Conservation (phyloP, 2,888 invertebrate genomes). For the Cerceris rybyensis region DNA sequence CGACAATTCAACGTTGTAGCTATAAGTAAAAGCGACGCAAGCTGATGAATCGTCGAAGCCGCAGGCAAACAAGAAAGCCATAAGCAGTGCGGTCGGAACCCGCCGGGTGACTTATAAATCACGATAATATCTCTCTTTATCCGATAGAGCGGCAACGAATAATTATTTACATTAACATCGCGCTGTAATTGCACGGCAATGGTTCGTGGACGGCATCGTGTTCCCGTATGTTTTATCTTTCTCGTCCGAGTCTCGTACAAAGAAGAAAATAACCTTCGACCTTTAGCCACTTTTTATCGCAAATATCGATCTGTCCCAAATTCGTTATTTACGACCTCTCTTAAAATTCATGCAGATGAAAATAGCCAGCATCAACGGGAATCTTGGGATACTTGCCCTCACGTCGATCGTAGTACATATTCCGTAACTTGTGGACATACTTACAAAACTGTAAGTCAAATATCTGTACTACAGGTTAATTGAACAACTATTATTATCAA, state of each 20-base stretch:
- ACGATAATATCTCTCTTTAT: slow-evolving; percentile 54
- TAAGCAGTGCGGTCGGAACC: slow-evolving; percentile 27
- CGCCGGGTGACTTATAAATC: slow-evolving; percentile 48
- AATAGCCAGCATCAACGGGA: not conserved
- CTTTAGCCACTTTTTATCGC: slow-evolving; percentile 2
- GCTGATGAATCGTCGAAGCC: slow-evolving; percentile 31
- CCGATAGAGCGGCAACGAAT: slow-evolving; percentile 27
- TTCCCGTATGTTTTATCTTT: not conserved
- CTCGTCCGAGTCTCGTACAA: not conserved
- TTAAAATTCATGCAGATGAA: not conserved
- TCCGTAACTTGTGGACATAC: too few relatives aligned
- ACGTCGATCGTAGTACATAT: not conserved
- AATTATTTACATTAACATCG: slow-evolving; percentile 56
- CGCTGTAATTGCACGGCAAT: slow-evolving; percentile 39
- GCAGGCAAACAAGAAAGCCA: slow-evolving; percentile 19
- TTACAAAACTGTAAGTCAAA: too few relatives aligned
- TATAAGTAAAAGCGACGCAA: slow-evolving; percentile 17
- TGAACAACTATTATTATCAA: too few relatives aligned
- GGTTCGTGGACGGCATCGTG: not conserved
- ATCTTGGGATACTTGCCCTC: not conserved
- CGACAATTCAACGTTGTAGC: not conserved
- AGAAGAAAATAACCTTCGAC: slow-evolving; percentile 6
- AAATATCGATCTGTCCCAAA: slow-evolving; percentile 5
- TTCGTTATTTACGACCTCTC: not conserved
- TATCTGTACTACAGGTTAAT: too few relatives aligned